These are phyloP conservation scores for Melieria crassipennis DNA, from an alignment of 2,888 invertebrate species.

Conservation along the genomic window DNA sequence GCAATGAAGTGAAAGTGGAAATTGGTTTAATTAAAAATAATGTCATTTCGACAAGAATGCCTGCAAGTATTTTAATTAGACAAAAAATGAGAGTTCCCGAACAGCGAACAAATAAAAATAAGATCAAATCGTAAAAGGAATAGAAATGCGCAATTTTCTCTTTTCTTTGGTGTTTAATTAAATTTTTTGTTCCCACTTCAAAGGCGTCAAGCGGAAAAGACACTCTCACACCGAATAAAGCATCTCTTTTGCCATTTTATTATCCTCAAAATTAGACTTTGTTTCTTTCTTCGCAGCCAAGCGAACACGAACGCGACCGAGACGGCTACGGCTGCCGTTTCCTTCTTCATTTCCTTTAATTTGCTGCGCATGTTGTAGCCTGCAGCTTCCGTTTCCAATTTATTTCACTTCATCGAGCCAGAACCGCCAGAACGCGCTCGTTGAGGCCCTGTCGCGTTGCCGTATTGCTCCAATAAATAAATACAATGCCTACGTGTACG, in stretches of 20 bases:
- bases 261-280: slow-evolving; percentile 19
- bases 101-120: neutral
- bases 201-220: slow-evolving; percentile 39
- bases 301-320: too few species aligned
- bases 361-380: slow-evolving; percentile 37
- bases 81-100: slow-evolving; percentile 19
- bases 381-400: slow-evolving; percentile 53
- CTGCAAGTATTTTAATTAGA: slow-evolving; percentile 34
- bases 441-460: too few species aligned
- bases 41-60: slow-evolving; percentile 25
- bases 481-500: too few species aligned
- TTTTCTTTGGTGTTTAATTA: slow-evolving; percentile 44
- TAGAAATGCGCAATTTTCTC: slow-evolving; percentile 8
- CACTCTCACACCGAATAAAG: neutral
- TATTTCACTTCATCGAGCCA: slow-evolving; percentile 60
- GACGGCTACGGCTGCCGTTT: slow-evolving; percentile 16
- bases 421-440: slow-evolving; percentile 35
- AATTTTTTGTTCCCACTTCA: slow-evolving; percentile 40
- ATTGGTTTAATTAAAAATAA: slow-evolving; percentile 30
- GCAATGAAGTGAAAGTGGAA: neutral
- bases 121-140: neutral
- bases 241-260: slow-evolving; percentile 15
- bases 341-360: slow-evolving; percentile 22
- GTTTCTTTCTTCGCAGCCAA: slow-evolving; percentile 3
- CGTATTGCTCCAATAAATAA: too few species aligned